Base-by-base conservation (phyloP, 1,140 invertebrate species). In the Pristionchus pacificus region DNA sequence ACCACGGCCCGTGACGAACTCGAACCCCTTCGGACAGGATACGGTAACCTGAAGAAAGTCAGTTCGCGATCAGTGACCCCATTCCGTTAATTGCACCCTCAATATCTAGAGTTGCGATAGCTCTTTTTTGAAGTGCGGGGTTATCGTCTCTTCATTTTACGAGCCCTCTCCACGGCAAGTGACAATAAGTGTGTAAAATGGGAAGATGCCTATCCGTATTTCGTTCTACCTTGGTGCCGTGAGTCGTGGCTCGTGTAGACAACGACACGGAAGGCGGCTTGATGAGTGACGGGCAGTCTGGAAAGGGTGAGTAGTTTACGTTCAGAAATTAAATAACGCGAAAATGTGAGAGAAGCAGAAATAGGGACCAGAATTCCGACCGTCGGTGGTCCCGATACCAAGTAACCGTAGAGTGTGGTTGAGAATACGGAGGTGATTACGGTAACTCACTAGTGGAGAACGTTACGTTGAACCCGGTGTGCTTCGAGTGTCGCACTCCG, bases 1-100 rank as follows among this genome's bases (percentile, higher is more conserved):
- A 24, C 81, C 81, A 28, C 68, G 61, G 13, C 85, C 84, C 66
- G 92, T 95, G 25, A 92, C 91, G 84, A 97, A 96, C 86, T 96
- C 93, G 86, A 95, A 92, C 33, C 94, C 94, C 80, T 90, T 87
- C 0, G 93, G 93, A 85, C 94, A 97, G 10, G 91, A 91, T 81
- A 94, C 95, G 58, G 89, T 91, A 19, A 49, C 38, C 38, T 49
- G 38, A 49, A 49, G n/a, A n/a, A n/a, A n/a, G n/a, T n/a, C n/a
- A n/a, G n/a, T n/a, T n/a, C n/a, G n/a, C n/a, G n/a, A n/a, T n/a
- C n/a, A n/a, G n/a, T n/a, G n/a, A n/a, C n/a, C n/a, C n/a, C n/a
- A n/a, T n/a, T n/a, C n/a, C n/a, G n/a, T n/a, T n/a, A n/a, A n/a
- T n/a, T n/a, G n/a, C n/a, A n/a, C n/a, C n/a, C n/a, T n/a, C n/a